phyloP scores from a whole-genome alignment of 2,113 vertebrate genomes.

The Oxyruncus cristatus region DNA sequence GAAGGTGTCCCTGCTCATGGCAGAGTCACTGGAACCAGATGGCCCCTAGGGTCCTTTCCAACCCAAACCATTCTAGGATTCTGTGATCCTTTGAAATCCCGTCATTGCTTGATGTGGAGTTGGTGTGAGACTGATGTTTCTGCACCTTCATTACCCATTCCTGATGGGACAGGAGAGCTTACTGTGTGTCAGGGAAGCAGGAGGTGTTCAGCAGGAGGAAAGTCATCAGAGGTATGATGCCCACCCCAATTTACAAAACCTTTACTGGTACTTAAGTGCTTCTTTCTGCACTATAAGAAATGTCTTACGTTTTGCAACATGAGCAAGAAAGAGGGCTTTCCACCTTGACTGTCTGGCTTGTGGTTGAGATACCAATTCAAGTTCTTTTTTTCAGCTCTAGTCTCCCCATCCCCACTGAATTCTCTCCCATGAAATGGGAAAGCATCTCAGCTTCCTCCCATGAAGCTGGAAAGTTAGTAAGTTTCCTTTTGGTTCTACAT shows the following conservation, averaged over 20 bases:
- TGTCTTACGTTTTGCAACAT: not conserved
- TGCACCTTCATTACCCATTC: not conserved
- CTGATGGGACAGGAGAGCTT: not conserved
- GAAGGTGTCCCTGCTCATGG: not conserved
- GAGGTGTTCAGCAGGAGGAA: not conserved
- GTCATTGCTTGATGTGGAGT: not conserved
- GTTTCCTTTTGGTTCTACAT: not conserved
- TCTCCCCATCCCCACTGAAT: not conserved
- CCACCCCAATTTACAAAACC: not conserved
- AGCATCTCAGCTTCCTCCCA: not conserved
- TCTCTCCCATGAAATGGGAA: not conserved
- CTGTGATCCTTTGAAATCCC: not conserved
- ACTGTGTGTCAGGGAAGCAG: accelerated
- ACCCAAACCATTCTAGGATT: not conserved
- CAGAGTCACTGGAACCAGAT: not conserved
- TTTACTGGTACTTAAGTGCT: not conserved
- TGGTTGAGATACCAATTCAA: not conserved
- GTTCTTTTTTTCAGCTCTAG: not conserved
- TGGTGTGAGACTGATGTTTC: not conserved
- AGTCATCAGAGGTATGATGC: not conserved
- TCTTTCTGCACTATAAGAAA: not conserved
- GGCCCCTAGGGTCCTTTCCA: not conserved
- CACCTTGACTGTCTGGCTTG: not conserved
- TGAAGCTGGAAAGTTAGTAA: not conserved
- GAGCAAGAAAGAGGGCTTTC: not conserved